Conservation (phyloP, 2,797 vertebrate genomes). For the Macropodus opercularis region DNA sequence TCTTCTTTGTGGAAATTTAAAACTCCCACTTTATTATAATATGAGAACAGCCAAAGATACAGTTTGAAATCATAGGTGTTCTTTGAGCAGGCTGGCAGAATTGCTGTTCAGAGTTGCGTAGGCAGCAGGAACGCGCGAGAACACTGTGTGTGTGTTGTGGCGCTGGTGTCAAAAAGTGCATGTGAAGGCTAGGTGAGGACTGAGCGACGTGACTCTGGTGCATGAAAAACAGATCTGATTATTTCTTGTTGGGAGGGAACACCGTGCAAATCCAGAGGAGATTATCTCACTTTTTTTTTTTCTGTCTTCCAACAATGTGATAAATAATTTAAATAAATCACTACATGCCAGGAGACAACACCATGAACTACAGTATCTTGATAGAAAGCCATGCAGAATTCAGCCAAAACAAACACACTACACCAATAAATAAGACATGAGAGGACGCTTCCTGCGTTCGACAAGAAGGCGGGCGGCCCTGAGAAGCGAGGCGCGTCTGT, state of each 20-base stretch:
- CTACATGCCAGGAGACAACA: conserved; percentile 11
- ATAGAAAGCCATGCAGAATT: conserved; percentile 1
- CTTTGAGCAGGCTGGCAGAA: conserved; percentile 30
- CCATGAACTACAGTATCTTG: conserved; percentile 6
- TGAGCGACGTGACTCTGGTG: conserved; percentile 41
- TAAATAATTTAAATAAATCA: conserved; percentile 57
- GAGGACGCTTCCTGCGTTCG: conserved; percentile 63
- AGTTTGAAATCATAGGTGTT: conserved; percentile 52
- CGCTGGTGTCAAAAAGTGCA: too few relatives aligned
- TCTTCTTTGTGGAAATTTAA: conserved; percentile 20
- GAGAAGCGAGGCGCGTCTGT: conserved; percentile 53
- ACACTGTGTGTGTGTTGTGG: conserved; percentile 26
- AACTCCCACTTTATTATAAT: conserved; percentile 24
- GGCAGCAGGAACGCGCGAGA: conserved; percentile 44
- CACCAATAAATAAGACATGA: conserved; percentile 61
- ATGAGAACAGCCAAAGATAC: conserved; percentile 40
- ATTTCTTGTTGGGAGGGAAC: conserved; percentile 31
- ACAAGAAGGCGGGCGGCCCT: conserved; percentile 53
- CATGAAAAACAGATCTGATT: conserved; percentile 59
- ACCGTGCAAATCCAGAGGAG: conserved; percentile 35
- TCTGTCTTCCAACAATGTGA: conserved; percentile 7
- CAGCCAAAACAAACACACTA: conserved; percentile 57
- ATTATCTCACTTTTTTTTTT: conserved; percentile 19
- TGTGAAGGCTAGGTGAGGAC: conserved; percentile 40
- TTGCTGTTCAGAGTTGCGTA: conserved; percentile 38